Evolutionary conservation across 2,888 invertebrate species (phyloP).

Genomic region (Tridacna crocea): DNA sequence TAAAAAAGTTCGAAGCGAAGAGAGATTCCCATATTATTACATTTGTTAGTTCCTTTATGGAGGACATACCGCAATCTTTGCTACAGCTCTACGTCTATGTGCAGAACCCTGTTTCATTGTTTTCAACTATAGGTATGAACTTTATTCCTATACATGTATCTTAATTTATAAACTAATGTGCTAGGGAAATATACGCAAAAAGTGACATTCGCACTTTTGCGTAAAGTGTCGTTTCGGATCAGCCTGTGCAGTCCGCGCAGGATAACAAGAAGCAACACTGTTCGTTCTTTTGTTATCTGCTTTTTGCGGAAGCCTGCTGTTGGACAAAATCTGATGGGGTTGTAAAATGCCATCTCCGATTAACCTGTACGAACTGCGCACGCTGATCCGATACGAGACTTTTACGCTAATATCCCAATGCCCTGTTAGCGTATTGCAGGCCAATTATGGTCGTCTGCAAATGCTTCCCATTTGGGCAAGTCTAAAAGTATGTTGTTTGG

Average conservation of each 20-base stretch:
- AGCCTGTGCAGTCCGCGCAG: not conserved
- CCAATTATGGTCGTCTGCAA: too few species aligned
- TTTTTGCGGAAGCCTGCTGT: not conserved
- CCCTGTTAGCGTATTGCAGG: too few species aligned
- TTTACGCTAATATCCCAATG: too few species aligned
- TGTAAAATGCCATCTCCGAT: not conserved
- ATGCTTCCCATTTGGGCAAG: too few species aligned
- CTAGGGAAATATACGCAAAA: too few species aligned
- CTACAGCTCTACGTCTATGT: not conserved
- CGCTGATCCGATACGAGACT: too few species aligned
- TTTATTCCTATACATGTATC: not conserved
- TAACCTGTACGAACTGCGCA: too few species aligned
- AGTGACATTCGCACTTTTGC: not conserved
- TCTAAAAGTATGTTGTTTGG: not conserved
- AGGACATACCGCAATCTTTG: not conserved
- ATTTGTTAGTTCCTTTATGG: not conserved
- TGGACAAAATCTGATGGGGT: not conserved
- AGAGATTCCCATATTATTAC: not conserved
- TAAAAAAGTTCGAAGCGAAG: not conserved
- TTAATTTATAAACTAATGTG: too few species aligned
- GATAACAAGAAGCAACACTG: too few species aligned
- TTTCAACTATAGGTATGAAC: not conserved
- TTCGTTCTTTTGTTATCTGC: too few species aligned
- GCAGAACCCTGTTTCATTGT: not conserved
- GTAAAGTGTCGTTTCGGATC: not conserved